These are phyloP conservation scores for Morbakka virulenta DNA, from an alignment of 30 jellyfish, hydroid and myxozoan species.

Conservation along the genomic window DNA sequence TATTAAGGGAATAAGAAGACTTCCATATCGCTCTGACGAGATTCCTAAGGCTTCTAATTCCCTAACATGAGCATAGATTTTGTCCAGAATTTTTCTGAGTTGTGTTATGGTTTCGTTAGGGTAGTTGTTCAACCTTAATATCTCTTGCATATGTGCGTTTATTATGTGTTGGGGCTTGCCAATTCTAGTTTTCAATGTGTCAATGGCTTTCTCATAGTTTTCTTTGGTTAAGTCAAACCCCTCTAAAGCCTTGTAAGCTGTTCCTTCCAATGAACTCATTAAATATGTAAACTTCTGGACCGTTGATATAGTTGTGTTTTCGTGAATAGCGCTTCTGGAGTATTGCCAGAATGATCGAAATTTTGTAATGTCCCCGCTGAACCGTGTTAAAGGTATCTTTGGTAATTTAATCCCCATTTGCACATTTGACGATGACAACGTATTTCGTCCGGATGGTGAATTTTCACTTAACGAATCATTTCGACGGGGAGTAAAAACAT, in stretches of 20 bases:
- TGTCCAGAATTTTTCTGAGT: slow-evolving; percentile 36
- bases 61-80: slow-evolving; percentile 20
- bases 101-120: slow-evolving; percentile 17
- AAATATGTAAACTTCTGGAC: slow-evolving; percentile 10
- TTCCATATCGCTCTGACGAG: slow-evolving; percentile 34
- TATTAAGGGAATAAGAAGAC: slow-evolving; percentile 36
- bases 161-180: not conserved
- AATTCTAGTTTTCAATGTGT: not conserved
- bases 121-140: not conserved
- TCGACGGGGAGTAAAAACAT: too few relatives aligned
- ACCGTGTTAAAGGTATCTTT: too few relatives aligned
- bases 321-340: too few relatives aligned
- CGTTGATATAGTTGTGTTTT: slow-evolving; percentile 13
- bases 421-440: too few relatives aligned
- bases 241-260: not conserved
- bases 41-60: slow-evolving; percentile 54
- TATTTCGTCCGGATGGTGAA: too few relatives aligned
- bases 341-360: too few relatives aligned
- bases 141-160: not conserved
- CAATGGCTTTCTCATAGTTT: not conserved
- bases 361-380: too few relatives aligned
- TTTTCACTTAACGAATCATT: too few relatives aligned
- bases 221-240: not conserved
- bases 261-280: not conserved
- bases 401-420: slow-evolving; percentile 43